Evolutionary conservation across 2,113 vertebrate genomes (phyloP).

Genomic region (Salvelinus namaycush): DNA sequence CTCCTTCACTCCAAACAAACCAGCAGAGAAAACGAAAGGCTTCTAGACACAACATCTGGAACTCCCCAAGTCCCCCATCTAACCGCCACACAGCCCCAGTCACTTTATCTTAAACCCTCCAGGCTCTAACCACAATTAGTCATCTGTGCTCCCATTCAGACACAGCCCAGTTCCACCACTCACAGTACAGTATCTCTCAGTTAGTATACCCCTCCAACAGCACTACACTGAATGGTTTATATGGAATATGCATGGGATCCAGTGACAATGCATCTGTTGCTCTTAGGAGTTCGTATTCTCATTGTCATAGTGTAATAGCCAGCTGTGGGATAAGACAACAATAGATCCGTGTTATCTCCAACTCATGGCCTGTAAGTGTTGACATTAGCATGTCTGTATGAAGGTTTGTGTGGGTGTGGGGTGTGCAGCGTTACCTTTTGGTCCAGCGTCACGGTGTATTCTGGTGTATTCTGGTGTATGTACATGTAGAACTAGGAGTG

Average conservation of each 20-base stretch:
- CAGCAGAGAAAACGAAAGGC: neutral
- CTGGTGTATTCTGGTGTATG: neutral
- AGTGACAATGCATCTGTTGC: neutral
- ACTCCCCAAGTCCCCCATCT: neutral
- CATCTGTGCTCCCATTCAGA: slow-evolving; percentile 3
- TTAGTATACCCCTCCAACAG: neutral
- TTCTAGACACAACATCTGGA: slow-evolving; percentile 23
- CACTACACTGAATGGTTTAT: neutral
- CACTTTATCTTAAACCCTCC: neutral
- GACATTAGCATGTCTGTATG: neutral
- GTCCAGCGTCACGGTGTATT: slow-evolving; percentile 53
- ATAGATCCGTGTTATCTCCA: neutral
- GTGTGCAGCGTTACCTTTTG: slow-evolving; percentile 38
- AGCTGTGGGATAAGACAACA: neutral
- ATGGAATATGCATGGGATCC: neutral
- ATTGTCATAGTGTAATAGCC: neutral
- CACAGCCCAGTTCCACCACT: neutral
- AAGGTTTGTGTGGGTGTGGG: neutral
- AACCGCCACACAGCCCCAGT: neutral
- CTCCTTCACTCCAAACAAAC: neutral
- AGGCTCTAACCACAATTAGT: neutral
- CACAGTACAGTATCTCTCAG: neutral
- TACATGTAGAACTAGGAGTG: slow-evolving; percentile 18
- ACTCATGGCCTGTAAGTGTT: slow-evolving; percentile 2
- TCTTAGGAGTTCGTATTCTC: neutral